phyloP scores from a whole-genome alignment of 2,797 vertebrate genomes.

The Danio kyathit region DNA sequence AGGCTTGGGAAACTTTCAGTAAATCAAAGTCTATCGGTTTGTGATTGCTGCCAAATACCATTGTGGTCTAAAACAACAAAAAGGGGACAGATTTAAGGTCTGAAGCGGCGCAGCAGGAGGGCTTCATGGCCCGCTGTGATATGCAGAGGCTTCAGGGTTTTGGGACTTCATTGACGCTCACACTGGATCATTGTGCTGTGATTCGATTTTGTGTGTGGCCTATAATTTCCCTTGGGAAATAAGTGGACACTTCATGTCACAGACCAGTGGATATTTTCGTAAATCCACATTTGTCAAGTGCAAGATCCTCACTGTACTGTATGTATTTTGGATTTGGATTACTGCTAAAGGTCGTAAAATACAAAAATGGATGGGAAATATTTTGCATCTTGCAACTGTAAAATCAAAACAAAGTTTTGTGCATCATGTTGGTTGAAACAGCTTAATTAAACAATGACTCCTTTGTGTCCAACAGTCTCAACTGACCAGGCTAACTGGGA shows the following conservation, averaged over 20 bases:
- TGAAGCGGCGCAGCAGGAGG: neutral
- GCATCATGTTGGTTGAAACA: too few species aligned
- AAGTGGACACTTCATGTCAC: conserved; percentile 23
- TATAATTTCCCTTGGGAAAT: conserved; percentile 29
- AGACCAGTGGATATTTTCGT: conserved; percentile 11
- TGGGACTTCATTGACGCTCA: conserved; percentile 11
- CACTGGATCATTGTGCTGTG: conserved; percentile 16
- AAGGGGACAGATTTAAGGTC: conserved; percentile 16
- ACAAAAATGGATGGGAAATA: neutral
- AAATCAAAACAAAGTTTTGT: too few species aligned
- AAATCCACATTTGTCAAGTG: conserved; percentile 23
- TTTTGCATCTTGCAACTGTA: neutral
- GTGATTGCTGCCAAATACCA: conserved; percentile 5
- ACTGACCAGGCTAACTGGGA: too few species aligned
- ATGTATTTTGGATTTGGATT: neutral
- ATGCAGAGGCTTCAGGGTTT: conserved; percentile 7
- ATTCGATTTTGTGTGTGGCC: conserved; percentile 28
- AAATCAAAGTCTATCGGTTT: conserved; percentile 13
- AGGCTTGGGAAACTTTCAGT: neutral
- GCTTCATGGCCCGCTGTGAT: neutral
- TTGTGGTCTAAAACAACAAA: conserved; percentile 25
- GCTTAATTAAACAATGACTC: too few species aligned
- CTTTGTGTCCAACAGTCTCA: too few species aligned
- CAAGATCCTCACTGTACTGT: conserved; percentile 2
- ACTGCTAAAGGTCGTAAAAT: neutral